phyloP scores from a whole-genome alignment of 2,888 invertebrate genomes.

The Dysmachus trigonus region DNA sequence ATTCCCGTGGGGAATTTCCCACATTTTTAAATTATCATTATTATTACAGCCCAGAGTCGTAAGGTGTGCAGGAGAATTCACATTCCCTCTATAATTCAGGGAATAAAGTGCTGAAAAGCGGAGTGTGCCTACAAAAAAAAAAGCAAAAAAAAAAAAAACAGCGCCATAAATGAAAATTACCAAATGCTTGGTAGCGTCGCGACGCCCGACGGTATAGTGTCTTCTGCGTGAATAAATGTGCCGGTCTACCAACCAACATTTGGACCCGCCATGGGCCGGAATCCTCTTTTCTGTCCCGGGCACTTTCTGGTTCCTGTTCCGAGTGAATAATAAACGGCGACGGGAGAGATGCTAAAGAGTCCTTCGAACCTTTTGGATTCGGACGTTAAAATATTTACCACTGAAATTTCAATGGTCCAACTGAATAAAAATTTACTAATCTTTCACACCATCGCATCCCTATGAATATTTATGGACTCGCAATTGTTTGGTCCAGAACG shows the following conservation, averaged over 20 bases:
- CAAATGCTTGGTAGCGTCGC: background rate
- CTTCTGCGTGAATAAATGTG: background rate
- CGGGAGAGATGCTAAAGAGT: background rate
- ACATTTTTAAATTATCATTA: background rate
- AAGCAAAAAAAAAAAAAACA: too few species aligned
- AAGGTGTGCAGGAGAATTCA: background rate
- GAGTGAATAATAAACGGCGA: background rate
- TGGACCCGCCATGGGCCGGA: background rate
- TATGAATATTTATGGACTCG: slow-evolving; percentile 14
- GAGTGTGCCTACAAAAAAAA: background rate
- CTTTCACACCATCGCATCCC: background rate
- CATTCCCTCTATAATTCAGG: background rate
- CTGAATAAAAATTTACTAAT: slow-evolving; percentile 16
- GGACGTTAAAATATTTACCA: background rate
- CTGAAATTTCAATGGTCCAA: background rate
- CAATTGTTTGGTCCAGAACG: background rate
- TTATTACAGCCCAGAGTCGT: background rate
- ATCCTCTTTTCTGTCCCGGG: background rate
- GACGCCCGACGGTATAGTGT: background rate
- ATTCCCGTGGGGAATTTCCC: background rate
- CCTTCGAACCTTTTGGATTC: background rate
- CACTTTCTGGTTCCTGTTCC: background rate
- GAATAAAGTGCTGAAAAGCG: background rate
- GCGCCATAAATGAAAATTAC: slow-evolving; percentile 9
- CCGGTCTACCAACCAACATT: background rate